These are phyloP conservation scores for Pheosia gnoma DNA, from an alignment of 2,888 invertebrate species.

Conservation along the genomic window DNA sequence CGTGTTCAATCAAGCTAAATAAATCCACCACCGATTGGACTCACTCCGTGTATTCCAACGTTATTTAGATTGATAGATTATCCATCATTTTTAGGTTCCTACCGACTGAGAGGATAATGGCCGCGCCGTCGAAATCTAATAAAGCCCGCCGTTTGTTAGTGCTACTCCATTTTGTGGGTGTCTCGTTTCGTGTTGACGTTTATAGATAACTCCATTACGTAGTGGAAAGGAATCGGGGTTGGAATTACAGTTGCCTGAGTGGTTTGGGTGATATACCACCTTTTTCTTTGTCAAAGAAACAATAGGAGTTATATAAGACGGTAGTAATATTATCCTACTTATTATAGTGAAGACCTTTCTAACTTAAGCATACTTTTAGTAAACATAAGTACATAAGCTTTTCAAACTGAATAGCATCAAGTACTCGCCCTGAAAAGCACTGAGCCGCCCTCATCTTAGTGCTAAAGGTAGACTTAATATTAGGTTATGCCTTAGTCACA, in stretches of 20 bases:
- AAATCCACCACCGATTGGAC: conserved; percentile 15
- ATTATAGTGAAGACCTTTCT: too few relatives aligned
- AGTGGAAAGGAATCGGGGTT: conserved; percentile 25
- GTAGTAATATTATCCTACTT: too few relatives aligned
- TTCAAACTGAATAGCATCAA: too few relatives aligned
- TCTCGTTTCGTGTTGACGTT: conserved; percentile 41
- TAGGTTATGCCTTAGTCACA: too few relatives aligned
- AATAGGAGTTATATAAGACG: neutral
- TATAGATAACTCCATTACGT: conserved; percentile 47
- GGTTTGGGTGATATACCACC: neutral
- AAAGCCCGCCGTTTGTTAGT: conserved; percentile 50
- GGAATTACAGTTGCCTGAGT: conserved; percentile 17
- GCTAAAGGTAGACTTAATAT: too few relatives aligned
- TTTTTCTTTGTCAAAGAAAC: neutral
- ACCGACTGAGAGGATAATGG: conserved; percentile 27
- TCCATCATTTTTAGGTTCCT: conserved; percentile 40
- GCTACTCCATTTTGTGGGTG: conserved; percentile 42
- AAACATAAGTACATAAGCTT: too few relatives aligned
- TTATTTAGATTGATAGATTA: conserved; percentile 30
- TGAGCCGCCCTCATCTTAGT: too few relatives aligned
- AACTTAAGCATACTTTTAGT: too few relatives aligned
- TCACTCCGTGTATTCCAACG: conserved; percentile 14
- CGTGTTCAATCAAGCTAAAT: conserved; percentile 16
- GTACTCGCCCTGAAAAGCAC: too few relatives aligned
- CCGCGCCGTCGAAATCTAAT: conserved; percentile 45